A percentile compares a stretch with the other conserved stretches of the same genome.
These are phyloP conservation scores for Leptura quadrifasciata DNA, from an alignment of 2,888 invertebrate genomes.

Conservation along the genomic window DNA sequence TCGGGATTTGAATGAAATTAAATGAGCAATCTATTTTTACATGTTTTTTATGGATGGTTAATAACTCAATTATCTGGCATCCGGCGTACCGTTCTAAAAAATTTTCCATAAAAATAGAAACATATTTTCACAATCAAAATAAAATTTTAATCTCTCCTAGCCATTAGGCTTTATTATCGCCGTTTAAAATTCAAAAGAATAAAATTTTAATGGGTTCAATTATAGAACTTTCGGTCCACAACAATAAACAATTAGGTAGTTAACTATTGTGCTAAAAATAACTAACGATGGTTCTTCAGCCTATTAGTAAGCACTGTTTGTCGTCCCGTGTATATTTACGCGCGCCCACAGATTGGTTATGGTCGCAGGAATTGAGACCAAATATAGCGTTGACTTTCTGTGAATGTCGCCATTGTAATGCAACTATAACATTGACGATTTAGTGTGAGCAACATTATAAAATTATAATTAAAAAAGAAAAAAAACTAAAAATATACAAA, in stretches of 20 bases:
- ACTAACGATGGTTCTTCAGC: conserved; percentile 9
- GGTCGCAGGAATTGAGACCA: no score
- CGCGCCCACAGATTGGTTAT: no score
- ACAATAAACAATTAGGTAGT: conserved; percentile 48
- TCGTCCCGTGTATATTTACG: neutral
- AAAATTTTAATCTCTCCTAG: conserved; percentile 45
- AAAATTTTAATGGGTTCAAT: conserved; percentile 49
- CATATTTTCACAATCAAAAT: conserved; percentile 48
- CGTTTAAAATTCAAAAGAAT: conserved; percentile 44
- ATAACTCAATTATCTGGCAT: conserved; percentile 49
- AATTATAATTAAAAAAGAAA: no score
- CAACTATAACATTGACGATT: no score
- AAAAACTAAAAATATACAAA: no score
- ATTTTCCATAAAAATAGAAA: conserved; percentile 49
- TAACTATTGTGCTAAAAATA: conserved; percentile 36
- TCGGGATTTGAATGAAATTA: neutral
- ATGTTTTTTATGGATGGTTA: conserved; percentile 40
- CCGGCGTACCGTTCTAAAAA: conserved; percentile 48
- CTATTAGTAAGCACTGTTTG: neutral
- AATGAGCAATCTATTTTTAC: conserved; percentile 25
- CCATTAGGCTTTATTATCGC: conserved; percentile 45
- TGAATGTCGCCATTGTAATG: no score
- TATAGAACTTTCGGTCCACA: conserved; percentile 50
- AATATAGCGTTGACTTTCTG: no score
- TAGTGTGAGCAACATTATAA: no score